A percentile compares a stretch with the other conserved stretches of the same genome.
Conservation (phyloP, 1,140 invertebrate genomes). For the Episyrphus balteatus region DNA sequence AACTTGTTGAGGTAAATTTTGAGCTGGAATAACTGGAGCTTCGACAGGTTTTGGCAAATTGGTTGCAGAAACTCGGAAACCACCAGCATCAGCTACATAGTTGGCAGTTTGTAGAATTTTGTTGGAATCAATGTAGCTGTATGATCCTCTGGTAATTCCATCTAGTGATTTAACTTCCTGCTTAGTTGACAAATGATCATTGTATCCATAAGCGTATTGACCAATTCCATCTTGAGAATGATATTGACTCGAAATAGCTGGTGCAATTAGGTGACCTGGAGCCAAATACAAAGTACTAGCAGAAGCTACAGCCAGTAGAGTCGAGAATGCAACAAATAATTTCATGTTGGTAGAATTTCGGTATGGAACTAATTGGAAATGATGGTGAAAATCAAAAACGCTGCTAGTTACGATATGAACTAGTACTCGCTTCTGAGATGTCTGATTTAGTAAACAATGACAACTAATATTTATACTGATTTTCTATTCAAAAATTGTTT, state of each 20-base stretch:
- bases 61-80: constrained; percentile 54
- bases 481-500: no score
- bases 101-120: constrained; percentile 49
- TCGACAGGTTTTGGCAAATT: constrained; percentile 43
- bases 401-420: no score
- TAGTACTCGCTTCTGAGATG: no score
- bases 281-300: no score
- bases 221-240: constrained; percentile 52
- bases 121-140: constrained; percentile 50
- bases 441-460: no score
- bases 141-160: constrained; percentile 53
- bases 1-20: constrained; percentile 20
- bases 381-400: no score
- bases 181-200: constrained; percentile 50
- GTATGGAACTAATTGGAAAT: no score
- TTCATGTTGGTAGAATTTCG: no score
- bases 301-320: no score
- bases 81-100: constrained; percentile 46
- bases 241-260: constrained; percentile 40
- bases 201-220: constrained; percentile 56
- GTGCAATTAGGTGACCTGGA: no score
- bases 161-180: constrained; percentile 50
- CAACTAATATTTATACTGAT: no score
- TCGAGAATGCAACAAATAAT: no score
- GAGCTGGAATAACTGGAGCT: constrained; percentile 2